These are phyloP conservation scores for Drosophila gunungcola DNA, from an alignment of 1,140 invertebrate genomes.

Conservation along the genomic window DNA sequence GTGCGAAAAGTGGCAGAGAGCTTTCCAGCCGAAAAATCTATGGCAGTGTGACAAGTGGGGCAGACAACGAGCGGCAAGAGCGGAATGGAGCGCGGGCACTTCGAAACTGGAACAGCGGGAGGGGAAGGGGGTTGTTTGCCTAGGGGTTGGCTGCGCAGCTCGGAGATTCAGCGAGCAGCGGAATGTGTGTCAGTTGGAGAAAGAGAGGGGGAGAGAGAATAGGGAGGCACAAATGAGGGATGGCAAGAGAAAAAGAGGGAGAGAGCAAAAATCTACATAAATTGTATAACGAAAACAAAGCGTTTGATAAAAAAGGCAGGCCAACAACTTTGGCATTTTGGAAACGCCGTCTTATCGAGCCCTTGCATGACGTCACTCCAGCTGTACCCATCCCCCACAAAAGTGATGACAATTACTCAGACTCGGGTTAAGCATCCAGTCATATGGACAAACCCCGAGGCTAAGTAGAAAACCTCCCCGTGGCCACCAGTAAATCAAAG, in stretches of 20 bases:
- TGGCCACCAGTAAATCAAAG: constrained; percentile 30
- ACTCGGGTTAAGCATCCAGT: constrained; percentile 24
- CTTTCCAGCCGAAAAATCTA: constrained; percentile 71
- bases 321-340: constrained; percentile 49
- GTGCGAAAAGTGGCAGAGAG: constrained; percentile 49
- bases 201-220: neutral
- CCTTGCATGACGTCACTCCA: constrained; percentile 63
- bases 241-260: constrained; percentile 19
- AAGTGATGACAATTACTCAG: constrained; percentile 63
- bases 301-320: constrained; percentile 54
- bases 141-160: constrained; percentile 41
- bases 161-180: constrained; percentile 11
- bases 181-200: constrained; percentile 44
- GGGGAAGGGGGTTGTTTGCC: constrained; percentile 7
- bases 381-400: constrained; percentile 3
- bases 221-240: constrained; percentile 7
- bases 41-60: constrained; percentile 77
- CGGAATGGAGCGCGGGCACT: constrained; percentile 39
- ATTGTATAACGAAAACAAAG: constrained; percentile 76
- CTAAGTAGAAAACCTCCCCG: constrained; percentile 32
- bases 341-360: constrained; percentile 58
- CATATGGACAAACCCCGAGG: constrained; percentile 24
- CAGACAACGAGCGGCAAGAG: constrained; percentile 40
- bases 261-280: constrained; percentile 65
- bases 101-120: constrained; percentile 69